These are phyloP conservation scores for Huso huso DNA, from an alignment of 2,797 vertebrate genomes.

Conservation along the genomic window DNA sequence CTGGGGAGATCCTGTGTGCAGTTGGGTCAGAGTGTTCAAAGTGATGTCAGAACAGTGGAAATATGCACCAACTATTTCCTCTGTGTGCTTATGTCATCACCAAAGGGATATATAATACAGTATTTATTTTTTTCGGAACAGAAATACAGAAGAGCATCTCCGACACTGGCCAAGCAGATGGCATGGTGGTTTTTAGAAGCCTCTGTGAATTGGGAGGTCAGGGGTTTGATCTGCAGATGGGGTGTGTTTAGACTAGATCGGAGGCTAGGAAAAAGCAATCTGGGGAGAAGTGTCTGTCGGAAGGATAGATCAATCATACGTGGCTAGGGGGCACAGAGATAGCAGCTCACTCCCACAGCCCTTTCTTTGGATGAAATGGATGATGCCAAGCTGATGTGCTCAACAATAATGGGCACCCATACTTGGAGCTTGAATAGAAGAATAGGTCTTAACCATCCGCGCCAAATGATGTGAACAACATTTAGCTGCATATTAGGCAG, in stretches of 20 bases:
- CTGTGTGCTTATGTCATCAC: slow-evolving; percentile 1
- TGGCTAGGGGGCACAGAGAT: not conserved
- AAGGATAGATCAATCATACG: slow-evolving; percentile 4
- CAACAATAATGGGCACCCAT: not conserved
- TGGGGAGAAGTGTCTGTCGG: slow-evolving; percentile 6
- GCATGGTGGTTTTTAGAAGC: not conserved
- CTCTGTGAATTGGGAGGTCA: not conserved
- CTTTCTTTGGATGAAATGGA: not conserved
- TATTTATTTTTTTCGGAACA: slow-evolving; percentile 12
- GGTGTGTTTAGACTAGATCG: slow-evolving; percentile 14
- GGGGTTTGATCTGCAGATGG: slow-evolving; percentile 2
- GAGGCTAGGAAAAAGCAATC: slow-evolving; percentile 6
- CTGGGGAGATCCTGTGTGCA: not conserved
- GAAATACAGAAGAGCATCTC: slow-evolving; percentile 10
- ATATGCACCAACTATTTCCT: not conserved
- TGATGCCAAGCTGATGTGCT: slow-evolving; percentile 10
- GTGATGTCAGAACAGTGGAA: not conserved
- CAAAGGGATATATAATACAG: not conserved
- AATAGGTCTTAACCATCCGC: too few species aligned
- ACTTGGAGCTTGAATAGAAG: not conserved
- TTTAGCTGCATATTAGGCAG: not conserved
- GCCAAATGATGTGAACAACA: not conserved
- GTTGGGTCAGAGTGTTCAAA: not conserved
- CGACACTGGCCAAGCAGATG: slow-evolving; percentile 5
- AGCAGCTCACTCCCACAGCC: not conserved